These are phyloP conservation scores for Synanthedon myopaeformis DNA, from an alignment of 2,888 invertebrate species.

Conservation along the genomic window DNA sequence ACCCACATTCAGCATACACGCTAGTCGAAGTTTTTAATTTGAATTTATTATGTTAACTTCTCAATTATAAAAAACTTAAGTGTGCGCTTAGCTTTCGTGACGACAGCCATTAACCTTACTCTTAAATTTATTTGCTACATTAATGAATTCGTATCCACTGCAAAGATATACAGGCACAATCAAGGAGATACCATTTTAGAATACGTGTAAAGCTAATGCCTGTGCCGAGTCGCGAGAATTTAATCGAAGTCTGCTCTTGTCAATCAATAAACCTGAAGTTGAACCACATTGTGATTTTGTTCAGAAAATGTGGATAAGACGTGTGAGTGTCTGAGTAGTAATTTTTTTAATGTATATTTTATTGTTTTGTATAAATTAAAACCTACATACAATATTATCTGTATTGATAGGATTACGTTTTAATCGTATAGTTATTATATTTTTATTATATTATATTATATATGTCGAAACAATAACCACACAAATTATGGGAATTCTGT, in stretches of 20 bases:
- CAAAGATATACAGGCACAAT: slow-evolving; percentile 6
- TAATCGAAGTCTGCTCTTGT: slow-evolving; percentile 61
- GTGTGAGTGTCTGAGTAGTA: too few relatives aligned
- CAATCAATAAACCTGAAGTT: slow-evolving; percentile 57
- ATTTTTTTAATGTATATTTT: too few relatives aligned
- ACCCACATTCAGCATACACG: not conserved
- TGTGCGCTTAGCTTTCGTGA: slow-evolving; percentile 11
- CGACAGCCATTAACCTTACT: slow-evolving; percentile 11
- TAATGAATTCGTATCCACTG: slow-evolving; percentile 18
- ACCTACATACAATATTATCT: too few relatives aligned
- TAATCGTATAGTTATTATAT: too few relatives aligned
- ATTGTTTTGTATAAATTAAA: too few relatives aligned
- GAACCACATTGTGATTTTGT: slow-evolving; percentile 32
- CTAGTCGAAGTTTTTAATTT: not conserved
- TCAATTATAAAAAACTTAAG: slow-evolving; percentile 4
- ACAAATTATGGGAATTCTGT: too few relatives aligned
- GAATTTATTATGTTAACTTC: not conserved
- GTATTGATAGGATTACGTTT: too few relatives aligned
- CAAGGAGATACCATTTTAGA: slow-evolving; percentile 23
- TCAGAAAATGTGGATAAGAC: slow-evolving; percentile 28
- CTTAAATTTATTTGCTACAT: slow-evolving; percentile 20
- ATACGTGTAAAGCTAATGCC: slow-evolving; percentile 46
- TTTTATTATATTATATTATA: too few relatives aligned
- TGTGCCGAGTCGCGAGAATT: slow-evolving; percentile 48
- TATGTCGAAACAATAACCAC: too few relatives aligned